phyloP scores from a whole-genome alignment of 2,113 vertebrate genomes.

The Pachypanchax playfairii region DNA sequence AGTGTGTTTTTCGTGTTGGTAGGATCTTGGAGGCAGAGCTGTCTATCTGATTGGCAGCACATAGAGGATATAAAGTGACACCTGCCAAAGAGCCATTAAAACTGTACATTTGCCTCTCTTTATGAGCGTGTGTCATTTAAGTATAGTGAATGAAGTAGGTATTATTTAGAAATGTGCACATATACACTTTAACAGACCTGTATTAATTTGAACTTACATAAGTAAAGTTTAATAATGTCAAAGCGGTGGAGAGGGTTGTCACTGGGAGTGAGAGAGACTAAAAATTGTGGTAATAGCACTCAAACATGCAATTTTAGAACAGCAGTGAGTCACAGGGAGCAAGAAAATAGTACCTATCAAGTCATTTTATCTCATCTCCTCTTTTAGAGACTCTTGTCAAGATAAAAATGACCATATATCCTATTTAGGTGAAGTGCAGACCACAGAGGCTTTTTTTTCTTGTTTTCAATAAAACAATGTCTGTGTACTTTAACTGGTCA shows the following conservation, averaged over 20 bases:
- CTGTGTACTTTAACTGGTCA: too few relatives aligned
- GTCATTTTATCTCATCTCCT: slow-evolving; percentile 37
- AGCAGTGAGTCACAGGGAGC: slow-evolving; percentile 14
- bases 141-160: slow-evolving; percentile 28
- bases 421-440: not conserved
- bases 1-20: slow-evolving; percentile 17
- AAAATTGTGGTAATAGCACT: slow-evolving; percentile 50
- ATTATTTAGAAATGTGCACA: slow-evolving; percentile 38
- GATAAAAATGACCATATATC: slow-evolving; percentile 12
- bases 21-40: slow-evolving; percentile 55
- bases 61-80: slow-evolving; percentile 63
- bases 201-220: slow-evolving; percentile 49
- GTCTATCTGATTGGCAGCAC: slow-evolving; percentile 71
- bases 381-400: slow-evolving; percentile 23
- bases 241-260: slow-evolving; percentile 13
- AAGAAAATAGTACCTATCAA: slow-evolving; percentile 21
- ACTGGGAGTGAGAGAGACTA: slow-evolving; percentile 15
- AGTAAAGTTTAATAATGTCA: slow-evolving; percentile 57
- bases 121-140: slow-evolving; percentile 33
- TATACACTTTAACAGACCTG: slow-evolving; percentile 14
- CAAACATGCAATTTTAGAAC: slow-evolving; percentile 42
- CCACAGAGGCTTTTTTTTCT: not conserved
- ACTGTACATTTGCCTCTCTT: slow-evolving; percentile 20
- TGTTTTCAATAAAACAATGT: too few relatives aligned
- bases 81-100: slow-evolving; percentile 64